These are phyloP conservation scores for Mythimna impura DNA, from an alignment of 2,888 invertebrate genomes.

Conservation along the genomic window DNA sequence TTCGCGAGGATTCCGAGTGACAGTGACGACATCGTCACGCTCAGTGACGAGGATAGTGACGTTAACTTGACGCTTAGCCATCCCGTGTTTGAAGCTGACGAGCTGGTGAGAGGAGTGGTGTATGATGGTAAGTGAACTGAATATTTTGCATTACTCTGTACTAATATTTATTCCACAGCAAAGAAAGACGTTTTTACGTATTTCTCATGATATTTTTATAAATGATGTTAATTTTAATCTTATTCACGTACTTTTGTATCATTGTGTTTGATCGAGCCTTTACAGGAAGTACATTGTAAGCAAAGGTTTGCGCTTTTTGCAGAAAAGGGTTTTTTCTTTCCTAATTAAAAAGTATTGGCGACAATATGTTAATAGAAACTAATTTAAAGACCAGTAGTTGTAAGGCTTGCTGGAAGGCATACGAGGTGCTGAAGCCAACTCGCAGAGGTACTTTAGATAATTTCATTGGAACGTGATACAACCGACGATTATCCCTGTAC, in stretches of 20 bases:
- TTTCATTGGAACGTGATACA: too few relatives aligned
- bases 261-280: too few relatives aligned
- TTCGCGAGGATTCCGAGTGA: constrained; percentile 85
- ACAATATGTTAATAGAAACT: too few relatives aligned
- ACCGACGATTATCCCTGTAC: too few relatives aligned
- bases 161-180: not conserved
- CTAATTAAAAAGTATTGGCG: too few relatives aligned
- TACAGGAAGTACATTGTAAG: not conserved
- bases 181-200: not conserved
- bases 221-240: not conserved
- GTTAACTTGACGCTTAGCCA: constrained; percentile 89
- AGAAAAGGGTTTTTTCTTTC: too few relatives aligned
- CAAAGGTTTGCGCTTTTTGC: too few relatives aligned
- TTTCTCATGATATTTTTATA: not conserved
- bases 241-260: not conserved
- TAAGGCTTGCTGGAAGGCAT: too few relatives aligned
- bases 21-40: constrained; percentile 83
- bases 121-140: constrained; percentile 89
- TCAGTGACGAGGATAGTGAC: constrained; percentile 83
- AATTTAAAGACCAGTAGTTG: too few relatives aligned
- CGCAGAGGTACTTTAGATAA: too few relatives aligned
- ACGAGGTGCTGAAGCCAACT: too few relatives aligned
- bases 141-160: not conserved
- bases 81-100: constrained; percentile 87
- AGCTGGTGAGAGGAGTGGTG: constrained; percentile 88